Conservation (phyloP, 2,797 vertebrate species). For the Liasis olivaceus region DNA sequence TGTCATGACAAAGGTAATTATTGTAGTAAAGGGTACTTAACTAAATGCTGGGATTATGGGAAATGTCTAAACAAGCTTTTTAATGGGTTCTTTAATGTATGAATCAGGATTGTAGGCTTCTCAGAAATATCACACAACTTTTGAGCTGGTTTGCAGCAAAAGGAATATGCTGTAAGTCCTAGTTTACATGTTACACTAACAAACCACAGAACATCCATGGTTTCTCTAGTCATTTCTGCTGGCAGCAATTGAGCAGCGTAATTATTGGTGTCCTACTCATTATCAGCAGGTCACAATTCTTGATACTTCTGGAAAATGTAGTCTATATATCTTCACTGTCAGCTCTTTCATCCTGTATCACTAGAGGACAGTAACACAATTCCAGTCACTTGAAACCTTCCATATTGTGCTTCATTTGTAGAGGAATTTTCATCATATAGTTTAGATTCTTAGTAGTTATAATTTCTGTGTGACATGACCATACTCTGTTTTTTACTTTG, state of each 20-base stretch:
- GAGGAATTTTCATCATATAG: conserved; percentile 3
- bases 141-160: not conserved
- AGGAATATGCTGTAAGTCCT: not conserved
- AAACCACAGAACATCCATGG: not conserved
- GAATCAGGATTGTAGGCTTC: not conserved
- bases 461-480: not conserved
- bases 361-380: conserved; percentile 8
- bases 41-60: not conserved
- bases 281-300: not conserved
- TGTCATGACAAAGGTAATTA: not conserved
- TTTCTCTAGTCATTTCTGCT: not conserved
- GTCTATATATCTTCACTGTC: not conserved
- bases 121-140: not conserved
- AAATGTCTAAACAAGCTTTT: conserved; percentile 1
- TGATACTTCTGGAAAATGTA: not conserved
- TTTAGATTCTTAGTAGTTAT: not conserved
- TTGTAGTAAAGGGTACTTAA: not conserved
- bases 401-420: conserved; percentile 22
- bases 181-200: not conserved
- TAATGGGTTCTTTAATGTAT: not conserved
- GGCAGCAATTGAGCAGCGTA: not conserved
- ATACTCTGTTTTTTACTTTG: conserved; percentile 8
- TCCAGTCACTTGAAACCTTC: conserved; percentile 36
- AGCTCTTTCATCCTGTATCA: conserved; percentile 45
- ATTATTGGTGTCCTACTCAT: not conserved